phyloP scores from a whole-genome alignment of 2,113 vertebrate species.

The Archocentrus centrarchus region DNA sequence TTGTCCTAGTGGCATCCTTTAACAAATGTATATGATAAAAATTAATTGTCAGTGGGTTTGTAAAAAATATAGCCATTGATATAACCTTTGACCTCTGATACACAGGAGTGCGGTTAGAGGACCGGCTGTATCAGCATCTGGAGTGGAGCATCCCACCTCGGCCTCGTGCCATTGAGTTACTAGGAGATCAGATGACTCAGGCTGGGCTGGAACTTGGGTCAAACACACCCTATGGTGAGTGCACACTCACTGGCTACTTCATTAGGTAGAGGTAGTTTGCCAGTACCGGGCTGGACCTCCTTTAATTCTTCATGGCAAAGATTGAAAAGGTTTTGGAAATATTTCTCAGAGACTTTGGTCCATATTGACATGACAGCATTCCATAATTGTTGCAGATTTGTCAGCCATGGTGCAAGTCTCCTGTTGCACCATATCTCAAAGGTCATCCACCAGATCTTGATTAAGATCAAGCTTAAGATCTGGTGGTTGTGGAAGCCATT shows the following conservation, averaged over 20 bases:
- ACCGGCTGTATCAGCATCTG: slow-evolving; percentile 91
- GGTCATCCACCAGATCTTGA: too few species aligned
- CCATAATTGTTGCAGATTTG: too few species aligned
- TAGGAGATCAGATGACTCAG: slow-evolving; percentile 91
- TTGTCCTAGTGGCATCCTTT: background rate
- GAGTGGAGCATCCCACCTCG: slow-evolving; percentile 90
- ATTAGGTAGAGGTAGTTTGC: background rate
- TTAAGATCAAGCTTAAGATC: too few species aligned
- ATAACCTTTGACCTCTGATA: slow-evolving; percentile 1
- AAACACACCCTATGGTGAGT: slow-evolving; percentile 73
- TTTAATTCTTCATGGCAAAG: too few species aligned
- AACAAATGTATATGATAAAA: background rate
- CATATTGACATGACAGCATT: too few species aligned
- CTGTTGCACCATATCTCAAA: too few species aligned
- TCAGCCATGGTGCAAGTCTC: too few species aligned
- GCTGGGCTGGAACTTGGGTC: slow-evolving; percentile 91
- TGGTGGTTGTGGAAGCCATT: too few species aligned
- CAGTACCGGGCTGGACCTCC: background rate
- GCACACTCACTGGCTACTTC: background rate
- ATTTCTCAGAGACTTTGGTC: too few species aligned
- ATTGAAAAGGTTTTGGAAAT: too few species aligned
- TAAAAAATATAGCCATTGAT: background rate
- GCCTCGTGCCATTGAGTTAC: slow-evolving; percentile 85
- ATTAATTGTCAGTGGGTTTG: background rate
- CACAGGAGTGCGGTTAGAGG: slow-evolving; percentile 91